Evolutionary conservation across 2,113 vertebrate genomes (phyloP), one percentile per base, ranked within the genome.

Genomic region (Nothoprocta pentlandii): DNA sequence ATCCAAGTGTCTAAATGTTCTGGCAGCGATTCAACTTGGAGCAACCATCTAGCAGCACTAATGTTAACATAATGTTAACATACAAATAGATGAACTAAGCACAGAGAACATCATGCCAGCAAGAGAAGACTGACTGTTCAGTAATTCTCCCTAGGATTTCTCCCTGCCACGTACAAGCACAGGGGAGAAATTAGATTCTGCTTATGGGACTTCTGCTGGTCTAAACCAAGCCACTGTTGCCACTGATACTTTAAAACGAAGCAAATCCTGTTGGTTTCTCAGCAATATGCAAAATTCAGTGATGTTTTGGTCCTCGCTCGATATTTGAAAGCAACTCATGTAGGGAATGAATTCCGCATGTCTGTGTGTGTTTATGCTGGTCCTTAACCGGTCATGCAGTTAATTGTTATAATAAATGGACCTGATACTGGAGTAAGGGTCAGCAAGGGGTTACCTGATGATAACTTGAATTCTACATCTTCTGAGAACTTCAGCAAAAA

Each of bases 21-120:
- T 54, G 56, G 42, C 23, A 11, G 67, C 46, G 9, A 1, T n/a
- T 58, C 21, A 85, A 32, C 56, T 64, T 16, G 7, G 10, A 58
- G 70, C 32, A 59, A 13, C 23, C 41, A 44, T 44, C 42, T 15
- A 44, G 42, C 15, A 44, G 42, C 42, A 44, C 42, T 44, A 44
- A 44, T 44, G 42, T 44, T 82, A 66, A 0, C 16, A 0, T 39
- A 39, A 39, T 41, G 42, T 41, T 82, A 66, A 0, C 16, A 0
- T 12, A 23, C 36, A 61, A 25, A 28, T 11, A 12, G 59, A 5
- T 67, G 19, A 77, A 44, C 41, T 46, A 36, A 70, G 28, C n/a
- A 6, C 17, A 16, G 78, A 14, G 34, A 25, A 28, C 54, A 2
- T 22, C 11, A 42, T 53, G 47, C 69, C 34, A 6, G 49, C 3